Conservation (phyloP, 1,140 invertebrate species). For the Ceratosolen fusciceps region DNA sequence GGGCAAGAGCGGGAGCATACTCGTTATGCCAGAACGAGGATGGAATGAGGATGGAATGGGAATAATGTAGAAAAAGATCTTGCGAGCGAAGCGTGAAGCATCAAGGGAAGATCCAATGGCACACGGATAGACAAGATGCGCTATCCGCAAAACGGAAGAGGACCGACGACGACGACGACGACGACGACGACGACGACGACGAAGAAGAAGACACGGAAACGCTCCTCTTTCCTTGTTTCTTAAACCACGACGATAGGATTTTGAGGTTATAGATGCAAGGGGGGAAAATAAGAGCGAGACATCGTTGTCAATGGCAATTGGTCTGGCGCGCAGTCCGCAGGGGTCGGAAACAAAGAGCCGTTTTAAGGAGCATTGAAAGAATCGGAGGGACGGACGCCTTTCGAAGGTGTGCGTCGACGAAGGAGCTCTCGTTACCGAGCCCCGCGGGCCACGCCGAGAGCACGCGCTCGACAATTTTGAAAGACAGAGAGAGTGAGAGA, state of each 20-base stretch:
- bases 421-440: neutral
- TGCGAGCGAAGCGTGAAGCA: neutral
- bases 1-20: too few species aligned
- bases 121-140: too few species aligned
- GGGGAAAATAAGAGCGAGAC: neutral
- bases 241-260: neutral
- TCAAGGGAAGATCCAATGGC: too few species aligned
- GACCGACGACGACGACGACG: neutral
- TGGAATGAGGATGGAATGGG: too few species aligned
- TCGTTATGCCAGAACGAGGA: too few species aligned
- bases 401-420: neutral
- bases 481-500: neutral
- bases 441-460: conserved; percentile 1
- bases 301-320: neutral
- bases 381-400: neutral
- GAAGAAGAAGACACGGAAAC: neutral
- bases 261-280: conserved; percentile 2
- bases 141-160: neutral
- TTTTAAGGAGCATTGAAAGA: neutral
- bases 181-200: neutral
- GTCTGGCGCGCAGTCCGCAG: neutral
- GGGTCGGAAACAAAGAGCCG: neutral
- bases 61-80: conserved; percentile 3
- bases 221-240: neutral
- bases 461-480: conserved; percentile 31